Evolutionary conservation across 2,797 vertebrate species (phyloP).

Genomic region (Poeciliopsis infans): DNA sequence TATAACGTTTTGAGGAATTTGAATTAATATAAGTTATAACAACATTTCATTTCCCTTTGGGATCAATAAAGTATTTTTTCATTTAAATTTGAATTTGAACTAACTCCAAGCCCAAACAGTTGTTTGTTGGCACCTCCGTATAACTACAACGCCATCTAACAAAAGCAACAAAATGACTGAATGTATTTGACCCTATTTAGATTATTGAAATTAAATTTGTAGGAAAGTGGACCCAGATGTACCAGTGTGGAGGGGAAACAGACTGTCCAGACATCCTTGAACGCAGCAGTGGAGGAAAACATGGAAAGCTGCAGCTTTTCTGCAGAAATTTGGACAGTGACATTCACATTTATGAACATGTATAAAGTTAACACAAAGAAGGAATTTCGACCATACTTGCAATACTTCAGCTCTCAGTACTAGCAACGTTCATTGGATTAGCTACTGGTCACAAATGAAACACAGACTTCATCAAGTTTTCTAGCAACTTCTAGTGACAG

Average conservation of each 20-base stretch:
- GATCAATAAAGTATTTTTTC: too few relatives aligned
- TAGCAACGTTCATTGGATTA: conserved; percentile 69
- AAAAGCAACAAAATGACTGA: neutral
- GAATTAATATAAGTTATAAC: too few relatives aligned
- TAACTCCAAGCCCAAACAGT: neutral
- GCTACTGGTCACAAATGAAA: conserved; percentile 66
- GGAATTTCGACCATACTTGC: conserved; percentile 50
- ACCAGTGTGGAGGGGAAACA: neutral
- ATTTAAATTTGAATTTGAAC: neutral
- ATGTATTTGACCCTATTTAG: neutral
- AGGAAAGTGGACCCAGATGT: neutral
- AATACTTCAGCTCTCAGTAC: conserved; percentile 66
- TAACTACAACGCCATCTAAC: neutral
- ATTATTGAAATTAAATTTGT: neutral
- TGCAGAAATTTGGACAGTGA: conserved; percentile 29
- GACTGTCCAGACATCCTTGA: neutral
- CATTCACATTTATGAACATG: conserved; percentile 49
- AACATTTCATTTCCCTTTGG: too few relatives aligned
- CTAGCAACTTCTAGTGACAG: conserved; percentile 71
- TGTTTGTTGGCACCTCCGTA: neutral
- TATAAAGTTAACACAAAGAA: conserved; percentile 51
- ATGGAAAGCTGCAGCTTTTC: conserved; percentile 3
- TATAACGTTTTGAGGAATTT: neutral
- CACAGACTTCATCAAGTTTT: conserved; percentile 74
- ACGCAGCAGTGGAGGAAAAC: conserved; percentile 10